Evolutionary conservation across 2,797 vertebrate genomes (phyloP).

Genomic region (Microctenopoma steveboyesi): DNA sequence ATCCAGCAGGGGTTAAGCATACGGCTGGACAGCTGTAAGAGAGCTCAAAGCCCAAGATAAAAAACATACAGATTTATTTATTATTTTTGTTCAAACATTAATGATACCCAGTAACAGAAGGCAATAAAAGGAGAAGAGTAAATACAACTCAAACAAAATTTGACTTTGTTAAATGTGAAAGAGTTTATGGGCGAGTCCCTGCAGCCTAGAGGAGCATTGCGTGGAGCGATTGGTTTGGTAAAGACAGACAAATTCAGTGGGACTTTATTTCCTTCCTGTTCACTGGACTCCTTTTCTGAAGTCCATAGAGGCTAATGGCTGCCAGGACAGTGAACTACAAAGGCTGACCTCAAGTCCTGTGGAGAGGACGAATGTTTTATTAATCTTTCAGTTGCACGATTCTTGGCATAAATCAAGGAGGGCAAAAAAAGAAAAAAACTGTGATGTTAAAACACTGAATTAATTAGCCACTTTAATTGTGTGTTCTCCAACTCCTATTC

Average conservation of each 20-base stretch:
- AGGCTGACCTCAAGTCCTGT: conserved; percentile 62
- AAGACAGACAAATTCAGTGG: conserved; percentile 24
- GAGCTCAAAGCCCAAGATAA: conserved; percentile 27
- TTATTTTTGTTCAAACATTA: not conserved
- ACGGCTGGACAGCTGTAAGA: not conserved
- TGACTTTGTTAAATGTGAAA: conserved; percentile 32
- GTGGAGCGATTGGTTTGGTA: conserved; percentile 28
- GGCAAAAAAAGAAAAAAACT: conserved; percentile 35
- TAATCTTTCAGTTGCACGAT: conserved; percentile 64
- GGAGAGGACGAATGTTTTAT: conserved; percentile 50
- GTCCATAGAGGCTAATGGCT: conserved; percentile 54
- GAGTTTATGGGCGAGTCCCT: conserved; percentile 21
- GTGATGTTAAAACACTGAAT: conserved; percentile 74
- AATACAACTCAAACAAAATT: conserved; percentile 17
- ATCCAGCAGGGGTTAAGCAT: conserved; percentile 23
- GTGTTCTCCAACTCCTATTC: conserved; percentile 79
- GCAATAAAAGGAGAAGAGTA: not conserved
- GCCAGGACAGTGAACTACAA: conserved; percentile 70
- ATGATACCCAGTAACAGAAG: conserved; percentile 3
- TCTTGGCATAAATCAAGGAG: conserved; percentile 53
- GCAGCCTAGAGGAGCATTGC: conserved; percentile 22
- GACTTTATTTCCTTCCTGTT: not conserved
- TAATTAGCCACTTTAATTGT: conserved; percentile 81
- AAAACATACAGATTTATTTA: not conserved
- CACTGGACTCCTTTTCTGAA: conserved; percentile 33